Conservation (phyloP, 2,797 vertebrate species). For the Sciurus carolinensis region DNA sequence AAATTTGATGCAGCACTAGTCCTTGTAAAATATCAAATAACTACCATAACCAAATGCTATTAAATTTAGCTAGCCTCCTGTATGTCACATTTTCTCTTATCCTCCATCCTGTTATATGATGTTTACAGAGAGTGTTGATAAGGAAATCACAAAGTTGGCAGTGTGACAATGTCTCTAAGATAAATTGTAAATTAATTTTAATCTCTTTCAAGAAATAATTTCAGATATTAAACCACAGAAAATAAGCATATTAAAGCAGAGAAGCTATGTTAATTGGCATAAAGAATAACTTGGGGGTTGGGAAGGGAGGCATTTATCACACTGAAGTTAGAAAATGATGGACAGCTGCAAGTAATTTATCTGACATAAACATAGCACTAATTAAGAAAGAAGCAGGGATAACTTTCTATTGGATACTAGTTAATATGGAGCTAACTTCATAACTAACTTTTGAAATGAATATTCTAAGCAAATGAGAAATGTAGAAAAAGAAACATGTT, state of each 20-base stretch:
- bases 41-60: neutral
- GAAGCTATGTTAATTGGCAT: neutral
- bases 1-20: neutral
- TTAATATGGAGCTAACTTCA: slow-evolving; percentile 46
- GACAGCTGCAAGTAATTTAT: neutral
- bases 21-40: neutral
- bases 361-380: slow-evolving; percentile 45
- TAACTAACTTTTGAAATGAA: slow-evolving; percentile 23
- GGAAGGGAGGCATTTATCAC: neutral
- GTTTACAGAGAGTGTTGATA: neutral
- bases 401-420: neutral
- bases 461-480: slow-evolving; percentile 30
- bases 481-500: neutral
- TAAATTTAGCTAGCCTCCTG: neutral
- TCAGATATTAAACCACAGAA: slow-evolving; percentile 28
- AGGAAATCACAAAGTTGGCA: slow-evolving; percentile 21
- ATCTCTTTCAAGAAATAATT: slow-evolving; percentile 23
- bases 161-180: neutral
- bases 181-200: slow-evolving; percentile 44
- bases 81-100: neutral
- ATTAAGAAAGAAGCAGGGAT: neutral
- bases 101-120: neutral
- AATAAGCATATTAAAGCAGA: neutral
- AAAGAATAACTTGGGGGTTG: neutral
- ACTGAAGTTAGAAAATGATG: neutral